Evolutionary conservation across 2,113 vertebrate species (phyloP), one percentile per base, ranked within the genome.

Genomic region (Tupaia tana): DNA sequence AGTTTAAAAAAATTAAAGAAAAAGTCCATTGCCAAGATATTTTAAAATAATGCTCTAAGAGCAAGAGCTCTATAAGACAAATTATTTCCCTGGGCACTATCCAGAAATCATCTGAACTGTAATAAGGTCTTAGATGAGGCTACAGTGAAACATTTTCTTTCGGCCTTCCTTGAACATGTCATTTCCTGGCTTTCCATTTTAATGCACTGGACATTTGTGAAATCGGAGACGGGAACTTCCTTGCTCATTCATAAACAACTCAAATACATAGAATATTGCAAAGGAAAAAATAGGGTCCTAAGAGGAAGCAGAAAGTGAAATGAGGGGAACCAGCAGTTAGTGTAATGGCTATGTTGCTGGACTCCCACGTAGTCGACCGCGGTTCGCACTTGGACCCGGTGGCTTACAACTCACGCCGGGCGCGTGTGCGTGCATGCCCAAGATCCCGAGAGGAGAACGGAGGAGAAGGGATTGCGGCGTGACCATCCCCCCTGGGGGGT

Each of bases 171-270:
- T 85, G 66, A 93, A 86, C 59, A 70, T 69, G 61, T 6, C 22
- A 67, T 34, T 67, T 95, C 71, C 22, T 11, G 9, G 24, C 15
- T 69, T 83, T 94, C 81, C 56, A 16, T 91, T 94, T 87, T 90
- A 92, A 63, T 67, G 43, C 1, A 59, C 19, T 70, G 22, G 54
- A 61, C 34, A 74, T 61, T 19, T 63, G 20, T 74, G 27, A 89
- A 85, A 87, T 14, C 11, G 69, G 34, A 88, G 20, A 66, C 58
- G 52, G 29, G 22, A 70, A 66, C 56, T 24, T 54, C 27, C 82
- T 87, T 80, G 56, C 78, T 88, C 59, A 75, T 92, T 94, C 84
- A 89, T 10, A 79, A 86, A 70, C 4, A 80, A 75, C 1, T 69
- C 63, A 73, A 82, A 79, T 67, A 82, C 12, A 61, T 61, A 64